These are phyloP conservation scores for Dryococelus australis DNA, from an alignment of 2,888 invertebrate genomes.

Conservation along the genomic window DNA sequence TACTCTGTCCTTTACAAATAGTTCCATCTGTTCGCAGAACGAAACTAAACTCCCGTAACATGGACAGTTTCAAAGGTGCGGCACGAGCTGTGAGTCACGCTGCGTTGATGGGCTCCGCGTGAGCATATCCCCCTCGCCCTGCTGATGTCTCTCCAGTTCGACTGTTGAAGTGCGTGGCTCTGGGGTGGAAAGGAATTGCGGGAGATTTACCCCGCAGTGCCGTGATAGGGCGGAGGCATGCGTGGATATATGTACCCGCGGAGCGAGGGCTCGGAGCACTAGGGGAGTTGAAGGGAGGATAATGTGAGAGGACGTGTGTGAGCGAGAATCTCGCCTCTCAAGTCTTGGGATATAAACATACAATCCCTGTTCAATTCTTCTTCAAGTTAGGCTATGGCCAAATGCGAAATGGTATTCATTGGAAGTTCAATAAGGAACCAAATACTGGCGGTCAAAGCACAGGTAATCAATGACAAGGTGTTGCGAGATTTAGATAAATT, in stretches of 20 bases:
- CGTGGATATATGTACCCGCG: background rate
- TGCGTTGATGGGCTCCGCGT: too few relatives aligned
- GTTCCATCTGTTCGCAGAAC: too few relatives aligned
- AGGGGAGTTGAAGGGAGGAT: background rate
- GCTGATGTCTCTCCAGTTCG: background rate
- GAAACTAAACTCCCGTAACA: too few relatives aligned
- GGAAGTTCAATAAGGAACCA: too few relatives aligned
- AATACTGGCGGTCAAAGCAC: too few relatives aligned
- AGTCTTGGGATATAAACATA: background rate
- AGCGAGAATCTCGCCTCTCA: background rate
- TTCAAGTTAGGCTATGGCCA: background rate
- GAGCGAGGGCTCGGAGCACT: background rate
- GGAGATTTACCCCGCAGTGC: background rate
- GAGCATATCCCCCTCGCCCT: background rate
- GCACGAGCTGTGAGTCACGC: too few relatives aligned
- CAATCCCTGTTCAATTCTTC: background rate
- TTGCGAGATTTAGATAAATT: too few relatives aligned
- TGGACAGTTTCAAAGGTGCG: too few relatives aligned
- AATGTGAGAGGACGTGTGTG: background rate
- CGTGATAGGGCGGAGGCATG: background rate
- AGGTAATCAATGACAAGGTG: too few relatives aligned
- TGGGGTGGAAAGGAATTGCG: background rate
- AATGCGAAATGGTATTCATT: background rate
- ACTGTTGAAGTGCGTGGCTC: background rate
- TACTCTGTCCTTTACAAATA: too few relatives aligned